phyloP scores from a whole-genome alignment of 1,140 invertebrate species.

The Atopsyche davidsoni region DNA sequence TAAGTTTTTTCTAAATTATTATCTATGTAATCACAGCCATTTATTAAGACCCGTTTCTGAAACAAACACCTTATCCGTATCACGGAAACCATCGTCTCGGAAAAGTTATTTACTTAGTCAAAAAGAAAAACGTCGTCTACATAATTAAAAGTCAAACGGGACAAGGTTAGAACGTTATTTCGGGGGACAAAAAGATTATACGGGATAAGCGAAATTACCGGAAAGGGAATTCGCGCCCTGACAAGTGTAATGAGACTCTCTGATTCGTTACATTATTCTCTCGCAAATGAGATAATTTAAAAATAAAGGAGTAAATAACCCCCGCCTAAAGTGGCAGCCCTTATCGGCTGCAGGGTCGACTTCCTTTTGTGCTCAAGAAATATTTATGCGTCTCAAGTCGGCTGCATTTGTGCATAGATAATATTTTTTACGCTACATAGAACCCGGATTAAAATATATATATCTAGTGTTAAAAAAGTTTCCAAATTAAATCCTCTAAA shows the following conservation, averaged over 20 bases:
- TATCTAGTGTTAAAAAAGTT: no score
- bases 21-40: no score
- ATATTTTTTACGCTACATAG: background rate
- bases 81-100: no score
- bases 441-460: background rate
- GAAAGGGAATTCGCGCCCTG: background rate
- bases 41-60: no score
- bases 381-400: no score
- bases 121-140: conserved; percentile 1
- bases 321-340: background rate
- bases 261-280: background rate
- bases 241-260: background rate
- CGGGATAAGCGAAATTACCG: background rate
- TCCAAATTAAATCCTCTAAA: no score
- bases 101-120: no score
- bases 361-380: no score
- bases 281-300: background rate
- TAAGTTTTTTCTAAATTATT: no score
- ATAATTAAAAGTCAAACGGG: conserved; percentile 1
- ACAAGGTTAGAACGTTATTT: background rate
- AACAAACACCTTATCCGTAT: no score
- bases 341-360: no score
- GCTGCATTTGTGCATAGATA: background rate
- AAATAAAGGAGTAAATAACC: background rate
- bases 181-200: background rate